Evolutionary conservation across 2,888 invertebrate species (phyloP).

Genomic region (Alentia gelatinosa): DNA sequence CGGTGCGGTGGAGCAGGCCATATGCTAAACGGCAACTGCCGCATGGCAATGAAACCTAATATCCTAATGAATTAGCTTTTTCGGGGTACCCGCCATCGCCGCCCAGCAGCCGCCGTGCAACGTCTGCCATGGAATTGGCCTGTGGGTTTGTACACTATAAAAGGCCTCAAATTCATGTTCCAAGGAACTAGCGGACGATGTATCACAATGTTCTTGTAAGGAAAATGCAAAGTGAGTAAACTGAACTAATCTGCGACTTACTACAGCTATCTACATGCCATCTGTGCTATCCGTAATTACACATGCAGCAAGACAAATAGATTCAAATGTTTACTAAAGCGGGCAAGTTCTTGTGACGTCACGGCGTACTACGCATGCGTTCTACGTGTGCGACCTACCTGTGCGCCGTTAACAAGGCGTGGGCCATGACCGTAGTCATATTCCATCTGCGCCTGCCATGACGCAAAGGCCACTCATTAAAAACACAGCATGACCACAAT

Average conservation of each 20-base stretch:
- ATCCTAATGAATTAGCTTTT: too few relatives aligned
- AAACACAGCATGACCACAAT: not conserved
- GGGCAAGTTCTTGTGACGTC: not conserved
- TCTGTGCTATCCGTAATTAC: too few relatives aligned
- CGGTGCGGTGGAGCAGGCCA: too few relatives aligned
- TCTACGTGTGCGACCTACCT: not conserved
- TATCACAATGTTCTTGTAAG: not conserved
- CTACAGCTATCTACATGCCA: not conserved
- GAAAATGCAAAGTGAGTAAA: not conserved
- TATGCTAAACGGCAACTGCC: too few relatives aligned
- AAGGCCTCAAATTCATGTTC: too few relatives aligned
- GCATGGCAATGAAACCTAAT: too few relatives aligned
- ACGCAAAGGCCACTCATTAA: not conserved
- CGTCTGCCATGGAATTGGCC: too few relatives aligned
- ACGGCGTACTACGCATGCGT: not conserved
- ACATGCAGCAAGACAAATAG: too few relatives aligned
- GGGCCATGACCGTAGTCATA: conserved; percentile 24
- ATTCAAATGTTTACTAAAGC: not conserved
- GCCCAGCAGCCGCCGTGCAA: too few relatives aligned
- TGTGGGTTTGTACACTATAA: too few relatives aligned
- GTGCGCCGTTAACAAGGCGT: not conserved
- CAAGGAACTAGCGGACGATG: too few relatives aligned
- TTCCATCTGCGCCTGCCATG: not conserved
- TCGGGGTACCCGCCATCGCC: too few relatives aligned
- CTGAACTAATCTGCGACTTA: not conserved